A percentile compares a stretch with the other conserved stretches of the same genome.
Conservation (phyloP, 2,113 vertebrate species). For the Australoheros scitulus region DNA sequence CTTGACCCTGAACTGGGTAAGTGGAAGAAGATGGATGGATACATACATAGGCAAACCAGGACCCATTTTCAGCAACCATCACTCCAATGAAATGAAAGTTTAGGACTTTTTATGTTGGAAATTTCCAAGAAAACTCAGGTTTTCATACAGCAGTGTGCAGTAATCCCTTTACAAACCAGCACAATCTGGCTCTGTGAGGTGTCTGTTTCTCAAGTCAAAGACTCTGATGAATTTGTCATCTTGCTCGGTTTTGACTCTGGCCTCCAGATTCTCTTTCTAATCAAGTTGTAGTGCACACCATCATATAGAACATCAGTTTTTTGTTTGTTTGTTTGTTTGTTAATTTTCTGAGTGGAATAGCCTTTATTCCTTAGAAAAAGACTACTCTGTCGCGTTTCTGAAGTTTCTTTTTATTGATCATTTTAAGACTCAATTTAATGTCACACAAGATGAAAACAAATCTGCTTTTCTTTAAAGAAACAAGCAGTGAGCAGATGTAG, state of each 20-base stretch:
- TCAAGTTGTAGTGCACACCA: not conserved
- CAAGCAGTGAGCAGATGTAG: not conserved
- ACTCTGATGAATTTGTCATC: not conserved
- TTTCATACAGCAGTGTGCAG: not conserved
- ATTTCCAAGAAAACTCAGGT: not conserved
- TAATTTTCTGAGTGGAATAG: not conserved
- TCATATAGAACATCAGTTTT: not conserved
- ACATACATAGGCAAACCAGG: not conserved
- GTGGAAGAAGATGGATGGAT: not conserved
- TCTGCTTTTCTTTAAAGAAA: not conserved
- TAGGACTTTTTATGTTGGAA: not conserved
- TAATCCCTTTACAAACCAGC: not conserved
- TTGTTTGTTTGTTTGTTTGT: no score
- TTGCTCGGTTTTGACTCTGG: not conserved
- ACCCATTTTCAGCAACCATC: not conserved
- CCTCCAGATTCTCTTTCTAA: not conserved
- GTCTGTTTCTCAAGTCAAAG: not conserved
- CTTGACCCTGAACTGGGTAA: not conserved
- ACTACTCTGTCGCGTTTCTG: not conserved
- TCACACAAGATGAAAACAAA: not conserved
- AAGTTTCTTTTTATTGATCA: not conserved
- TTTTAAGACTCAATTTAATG: not conserved
- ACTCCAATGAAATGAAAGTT: not conserved
- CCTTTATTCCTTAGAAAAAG: not conserved
- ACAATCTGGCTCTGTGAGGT: not conserved